These are phyloP conservation scores for Calyptomena viridis DNA, from an alignment of 2,113 vertebrate genomes.

Conservation along the genomic window DNA sequence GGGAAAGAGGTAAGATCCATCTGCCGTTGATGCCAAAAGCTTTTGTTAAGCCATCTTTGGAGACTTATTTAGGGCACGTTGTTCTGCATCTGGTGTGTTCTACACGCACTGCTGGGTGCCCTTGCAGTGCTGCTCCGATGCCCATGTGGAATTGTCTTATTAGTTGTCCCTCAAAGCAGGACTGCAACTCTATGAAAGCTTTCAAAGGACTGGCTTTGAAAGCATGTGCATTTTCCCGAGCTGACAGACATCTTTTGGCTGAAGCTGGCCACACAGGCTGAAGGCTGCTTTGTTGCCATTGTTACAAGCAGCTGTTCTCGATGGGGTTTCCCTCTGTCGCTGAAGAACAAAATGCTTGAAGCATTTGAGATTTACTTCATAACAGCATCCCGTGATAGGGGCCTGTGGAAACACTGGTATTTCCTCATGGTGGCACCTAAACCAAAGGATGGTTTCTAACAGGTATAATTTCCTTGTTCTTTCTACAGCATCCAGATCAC, in stretches of 20 bases:
- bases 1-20: constrained; percentile 74
- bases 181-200: neutral
- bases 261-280: neutral
- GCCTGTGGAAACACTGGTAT: neutral
- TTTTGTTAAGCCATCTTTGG: neutral
- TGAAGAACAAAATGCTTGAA: neutral
- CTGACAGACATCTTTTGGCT: neutral
- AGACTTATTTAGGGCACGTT: neutral
- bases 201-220: neutral
- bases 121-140: neutral
- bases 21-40: neutral
- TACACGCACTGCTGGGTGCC: accelerated
- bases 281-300: neutral
- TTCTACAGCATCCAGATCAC: constrained; percentile 68
- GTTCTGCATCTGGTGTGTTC: neutral
- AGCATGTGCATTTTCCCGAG: neutral
- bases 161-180: neutral
- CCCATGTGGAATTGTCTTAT: neutral
- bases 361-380: neutral
- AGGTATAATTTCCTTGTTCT: neutral
- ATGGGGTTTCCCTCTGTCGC: neutral
- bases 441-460: neutral
- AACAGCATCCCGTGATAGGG: accelerated
- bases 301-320: neutral
- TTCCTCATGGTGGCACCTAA: neutral